Evolutionary conservation across 37 sponge, comb jelly and placozoan species (phyloP).

Genomic region (Aplysina aerophoba): DNA sequence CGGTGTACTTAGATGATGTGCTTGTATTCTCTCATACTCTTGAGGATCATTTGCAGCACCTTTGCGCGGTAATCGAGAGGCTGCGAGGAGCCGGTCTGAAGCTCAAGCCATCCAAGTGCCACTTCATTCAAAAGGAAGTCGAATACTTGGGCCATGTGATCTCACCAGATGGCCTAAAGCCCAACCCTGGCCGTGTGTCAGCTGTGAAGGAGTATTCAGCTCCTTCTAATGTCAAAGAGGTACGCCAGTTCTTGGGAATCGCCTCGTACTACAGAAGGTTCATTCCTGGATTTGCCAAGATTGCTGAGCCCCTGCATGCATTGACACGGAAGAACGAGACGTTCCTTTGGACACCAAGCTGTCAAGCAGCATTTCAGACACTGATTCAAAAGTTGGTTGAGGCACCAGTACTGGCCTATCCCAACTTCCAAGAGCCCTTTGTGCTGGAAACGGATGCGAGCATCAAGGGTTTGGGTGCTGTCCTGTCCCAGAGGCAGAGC

Average conservation of each 20-base stretch:
- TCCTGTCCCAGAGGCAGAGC: conserved; percentile 41
- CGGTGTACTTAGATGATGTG: conserved; percentile 56
- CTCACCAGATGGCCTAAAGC: conserved; percentile 32
- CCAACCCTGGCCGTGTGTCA: not conserved
- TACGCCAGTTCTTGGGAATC: conserved; percentile 36
- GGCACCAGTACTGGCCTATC: conserved; percentile 51
- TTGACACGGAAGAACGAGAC: not conserved
- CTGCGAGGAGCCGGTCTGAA: conserved; percentile 30
- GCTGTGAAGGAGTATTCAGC: conserved; percentile 25
- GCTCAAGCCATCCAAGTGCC: conserved; percentile 54
- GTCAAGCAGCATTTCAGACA: conserved; percentile 26
- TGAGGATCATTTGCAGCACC: conserved; percentile 45
- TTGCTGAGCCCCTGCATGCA: not conserved
- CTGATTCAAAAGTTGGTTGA: conserved; percentile 24
- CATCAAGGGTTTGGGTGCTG: conserved; percentile 51
- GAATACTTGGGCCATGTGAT: conserved; percentile 43
- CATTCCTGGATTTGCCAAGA: not conserved
- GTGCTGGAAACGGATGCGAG: conserved; percentile 64
- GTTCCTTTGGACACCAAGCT: not conserved
- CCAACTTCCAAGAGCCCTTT: conserved; percentile 36
- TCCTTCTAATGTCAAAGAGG: not conserved
- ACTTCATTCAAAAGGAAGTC: conserved; percentile 29
- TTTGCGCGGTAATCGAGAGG: conserved; percentile 14
- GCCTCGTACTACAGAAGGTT: conserved; percentile 26
- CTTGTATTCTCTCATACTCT: conserved; percentile 44